Evolutionary conservation across 2,888 invertebrate species (phyloP), one percentile per base, ranked within the genome.

Genomic region (Deilephila porcellus): DNA sequence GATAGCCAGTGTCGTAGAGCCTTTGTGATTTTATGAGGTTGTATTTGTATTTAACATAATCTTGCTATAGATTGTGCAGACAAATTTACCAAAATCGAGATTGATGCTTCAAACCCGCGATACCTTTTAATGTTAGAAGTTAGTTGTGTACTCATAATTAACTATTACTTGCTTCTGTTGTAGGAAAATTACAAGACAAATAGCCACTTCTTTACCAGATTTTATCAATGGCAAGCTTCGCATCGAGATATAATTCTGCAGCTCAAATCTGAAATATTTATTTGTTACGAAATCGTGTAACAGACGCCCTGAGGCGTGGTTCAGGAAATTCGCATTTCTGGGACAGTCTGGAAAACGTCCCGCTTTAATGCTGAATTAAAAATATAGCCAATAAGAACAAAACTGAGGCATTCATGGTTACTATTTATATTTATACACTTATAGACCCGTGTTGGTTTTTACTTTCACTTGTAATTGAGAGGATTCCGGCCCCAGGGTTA

Each of bases 321-420:
- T 77, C 78, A 82, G 81, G 80, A 87, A 87, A 88, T 84, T 81
- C 80, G 77, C 83, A 80, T 80, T 77, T 74, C 79, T 81, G 79
- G 83, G 83, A 84, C 82, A 83, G 80, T 79, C 82, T 81, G 20
- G 45, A 56, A 53, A 83, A 78, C 75, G 80, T 76, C 81, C 76
- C 81, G 82, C 81, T 80, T 82, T 82, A 81, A 84, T 80, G 79
- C 80, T 76, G 80, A 80, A 83, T 83, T 84, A 87, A 82, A 84
- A 83, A 84, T 80, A 83, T 76, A 78, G 77, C 77, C 78, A 79
- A 80, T 77, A 77, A 75, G 76, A 80, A 74, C 76, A 75, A 77
- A 77, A 71, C 25, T 2, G 14, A 45, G 67, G 17, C 25, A 25
- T 45, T 67, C 52, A 3, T 32, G 3, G 14, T 52, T 67, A 8